phyloP scores from a whole-genome alignment of 2,888 invertebrate species.

The Drosophila affinis region DNA sequence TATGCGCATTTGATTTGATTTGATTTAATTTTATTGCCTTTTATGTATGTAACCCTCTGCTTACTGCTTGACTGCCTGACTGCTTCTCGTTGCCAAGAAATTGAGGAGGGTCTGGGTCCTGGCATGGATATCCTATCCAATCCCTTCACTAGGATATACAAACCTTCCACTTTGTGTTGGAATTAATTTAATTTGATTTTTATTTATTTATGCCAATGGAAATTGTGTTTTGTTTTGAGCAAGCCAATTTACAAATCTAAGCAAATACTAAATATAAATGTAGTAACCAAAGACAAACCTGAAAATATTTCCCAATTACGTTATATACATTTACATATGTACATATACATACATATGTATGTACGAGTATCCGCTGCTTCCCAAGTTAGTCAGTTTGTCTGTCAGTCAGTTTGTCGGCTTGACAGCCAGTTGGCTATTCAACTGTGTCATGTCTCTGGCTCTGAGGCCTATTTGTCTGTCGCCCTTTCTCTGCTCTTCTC shows the following conservation, averaged over 20 bases:
- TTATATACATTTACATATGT: too few species aligned
- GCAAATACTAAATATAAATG: neutral
- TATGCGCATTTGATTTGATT: conserved; percentile 77
- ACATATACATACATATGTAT: too few species aligned
- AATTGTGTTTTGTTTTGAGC: conserved; percentile 10
- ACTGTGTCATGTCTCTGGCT: conserved; percentile 16
- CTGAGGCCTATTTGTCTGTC: conserved; percentile 8
- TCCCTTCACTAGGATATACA: conserved; percentile 9
- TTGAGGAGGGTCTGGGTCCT: neutral
- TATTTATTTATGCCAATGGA: conserved; percentile 71
- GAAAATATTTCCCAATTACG: neutral
- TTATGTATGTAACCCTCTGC: conserved; percentile 47
- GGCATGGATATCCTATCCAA: neutral
- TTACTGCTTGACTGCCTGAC: conserved; percentile 40
- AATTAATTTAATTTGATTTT: conserved; percentile 77
- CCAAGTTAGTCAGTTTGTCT: neutral
- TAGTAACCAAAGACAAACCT: neutral
- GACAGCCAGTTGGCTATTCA: conserved; percentile 5
- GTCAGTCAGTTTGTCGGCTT: conserved; percentile 34
- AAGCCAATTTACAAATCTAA: conserved; percentile 17
- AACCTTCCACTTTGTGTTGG: conserved; percentile 40
- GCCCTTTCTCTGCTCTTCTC: too few species aligned
- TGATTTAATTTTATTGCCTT: conserved; percentile 76
- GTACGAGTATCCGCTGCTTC: too few species aligned
- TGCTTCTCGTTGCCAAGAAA: conserved; percentile 39